Conservation (phyloP, 2,888 invertebrate genomes). For the Chymomyza procnemis region DNA sequence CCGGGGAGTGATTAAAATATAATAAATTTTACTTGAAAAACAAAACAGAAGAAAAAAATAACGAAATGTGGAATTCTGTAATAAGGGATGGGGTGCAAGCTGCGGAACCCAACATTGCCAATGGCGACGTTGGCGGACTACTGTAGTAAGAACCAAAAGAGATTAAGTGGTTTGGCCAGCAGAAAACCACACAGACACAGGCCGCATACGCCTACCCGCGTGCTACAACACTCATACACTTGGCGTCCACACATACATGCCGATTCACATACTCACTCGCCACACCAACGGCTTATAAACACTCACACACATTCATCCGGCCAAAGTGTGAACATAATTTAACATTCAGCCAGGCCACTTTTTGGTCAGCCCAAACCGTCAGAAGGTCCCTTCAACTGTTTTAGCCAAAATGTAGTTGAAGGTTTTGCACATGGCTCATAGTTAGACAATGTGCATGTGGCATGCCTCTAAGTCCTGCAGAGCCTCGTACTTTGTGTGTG, state of each 20-base stretch:
- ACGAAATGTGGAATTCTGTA: too few species aligned
- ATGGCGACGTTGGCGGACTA: neutral
- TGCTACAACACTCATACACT: too few species aligned
- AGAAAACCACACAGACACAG: constrained; percentile 26
- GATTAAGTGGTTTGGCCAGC: constrained; percentile 71
- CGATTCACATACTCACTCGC: constrained; percentile 17
- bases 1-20: constrained; percentile 78
- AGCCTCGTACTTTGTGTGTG: constrained; percentile 22
- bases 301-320: constrained; percentile 18
- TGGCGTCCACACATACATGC: constrained; percentile 19
- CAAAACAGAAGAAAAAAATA: constrained; percentile 34
- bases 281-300: constrained; percentile 29
- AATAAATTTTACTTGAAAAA: constrained; percentile 74
- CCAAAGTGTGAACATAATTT: constrained; percentile 73
- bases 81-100: neutral
- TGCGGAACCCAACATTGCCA: neutral
- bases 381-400: neutral
- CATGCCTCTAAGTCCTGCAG: neutral
- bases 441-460: constrained; percentile 46
- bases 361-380: constrained; percentile 13
- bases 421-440: constrained; percentile 8
- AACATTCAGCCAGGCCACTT: constrained; percentile 57
- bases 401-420: constrained; percentile 1
- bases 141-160: constrained; percentile 47
- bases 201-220: neutral